Evolutionary conservation across 2,113 vertebrate genomes (phyloP), one percentile per base, ranked within the genome.

Genomic region (Gobius niger): DNA sequence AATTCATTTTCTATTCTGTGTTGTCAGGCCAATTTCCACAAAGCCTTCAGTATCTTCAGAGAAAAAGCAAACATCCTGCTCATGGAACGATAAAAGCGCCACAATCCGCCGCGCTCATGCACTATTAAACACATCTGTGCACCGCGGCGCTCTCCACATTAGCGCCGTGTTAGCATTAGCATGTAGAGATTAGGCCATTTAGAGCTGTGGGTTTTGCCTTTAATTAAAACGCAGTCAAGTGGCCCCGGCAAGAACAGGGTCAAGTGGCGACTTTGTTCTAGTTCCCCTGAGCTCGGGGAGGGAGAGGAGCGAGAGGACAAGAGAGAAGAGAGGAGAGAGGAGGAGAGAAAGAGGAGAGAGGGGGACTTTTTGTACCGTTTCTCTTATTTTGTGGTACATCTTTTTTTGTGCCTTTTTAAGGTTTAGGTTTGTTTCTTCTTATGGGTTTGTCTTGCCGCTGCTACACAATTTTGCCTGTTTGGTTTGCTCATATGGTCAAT

Each of bases 221-320:
- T 90, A 90, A 93, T 92, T 93, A 91, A 90, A 92, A 89, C 82
- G 77, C 80, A 85, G 83, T 81, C 85, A 82, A 84, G 90, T 92
- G 81, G 77, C 72, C 47, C 9, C 65, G 77, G 77, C 70, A 82
- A 77, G 76, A 75, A 46, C 70, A 72, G 78, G 85, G 91, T 93
- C 88, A 87, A 93, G 89, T 91, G 80, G 85, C 76, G 90, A 78
- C 78, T 88, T 68, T 86, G 90, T 89, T 89, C 83, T 67, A 67
- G 86, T 63, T 90, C 87, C 76, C 77, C 72, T 87, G 85, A 73
- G 81, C 6, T 57, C 66, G 77, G 73, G 24, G 68, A 57, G 61
- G 65, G 10, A 9, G 24, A 18, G 12, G 18, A 0, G 52, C 19
- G 52, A 54, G 18, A 19, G 16, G 52, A 24, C 18, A 62, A 63